Conservation (phyloP, 2,888 invertebrate genomes). For the Pterobdella sp. region DNA sequence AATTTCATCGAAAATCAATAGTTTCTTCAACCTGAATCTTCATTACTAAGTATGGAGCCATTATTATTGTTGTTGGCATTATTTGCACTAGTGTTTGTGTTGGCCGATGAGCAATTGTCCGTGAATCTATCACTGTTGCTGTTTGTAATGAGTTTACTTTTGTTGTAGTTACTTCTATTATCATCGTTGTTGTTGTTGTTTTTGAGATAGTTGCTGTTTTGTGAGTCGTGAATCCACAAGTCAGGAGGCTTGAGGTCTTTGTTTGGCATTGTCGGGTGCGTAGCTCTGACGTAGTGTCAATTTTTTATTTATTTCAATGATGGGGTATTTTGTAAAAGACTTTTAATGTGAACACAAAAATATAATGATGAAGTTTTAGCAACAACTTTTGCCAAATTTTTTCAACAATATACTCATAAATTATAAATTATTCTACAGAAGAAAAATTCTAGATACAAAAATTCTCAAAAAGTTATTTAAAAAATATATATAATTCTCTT, state of each 20-base stretch:
- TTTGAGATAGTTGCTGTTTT: slow-evolving; percentile 60
- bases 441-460: no score
- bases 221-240: slow-evolving; percentile 64
- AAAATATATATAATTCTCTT: background rate
- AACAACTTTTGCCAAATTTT: no score
- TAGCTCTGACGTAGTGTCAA: background rate
- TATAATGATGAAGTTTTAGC: background rate
- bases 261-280: slow-evolving; percentile 21
- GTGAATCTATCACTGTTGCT: background rate
- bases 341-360: no score
- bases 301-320: background rate
- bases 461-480: no score
- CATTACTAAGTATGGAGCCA: slow-evolving; percentile 9
- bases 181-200: slow-evolving; percentile 7
- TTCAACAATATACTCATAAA: no score
- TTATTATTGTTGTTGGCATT: slow-evolving; percentile 5
- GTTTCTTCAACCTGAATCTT: background rate
- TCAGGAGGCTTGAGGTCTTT: slow-evolving; percentile 65
- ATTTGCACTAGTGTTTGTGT: background rate
- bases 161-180: background rate
- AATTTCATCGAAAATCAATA: no score
- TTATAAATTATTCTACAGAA: no score
- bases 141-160: background rate
- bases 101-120: background rate
- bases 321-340: no score